These are phyloP conservation scores for Pluvialis apricaria DNA, from an alignment of 2,113 vertebrate genomes.

Conservation along the genomic window DNA sequence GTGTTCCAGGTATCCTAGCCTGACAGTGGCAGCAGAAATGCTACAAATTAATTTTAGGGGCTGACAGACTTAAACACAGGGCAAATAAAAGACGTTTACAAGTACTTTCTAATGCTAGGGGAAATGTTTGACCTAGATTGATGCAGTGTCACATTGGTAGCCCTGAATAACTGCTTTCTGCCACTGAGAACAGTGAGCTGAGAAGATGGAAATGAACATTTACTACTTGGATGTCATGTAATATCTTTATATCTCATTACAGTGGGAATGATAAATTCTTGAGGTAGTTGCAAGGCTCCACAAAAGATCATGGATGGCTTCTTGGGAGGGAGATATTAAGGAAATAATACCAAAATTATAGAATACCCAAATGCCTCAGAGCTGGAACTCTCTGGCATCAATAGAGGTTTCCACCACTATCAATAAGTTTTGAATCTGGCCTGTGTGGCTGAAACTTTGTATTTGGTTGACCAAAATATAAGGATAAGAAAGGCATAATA, in stretches of 20 bases:
- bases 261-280: background rate
- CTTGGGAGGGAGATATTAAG: background rate
- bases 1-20: background rate
- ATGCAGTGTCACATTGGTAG: background rate
- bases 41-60: background rate
- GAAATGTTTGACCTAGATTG: background rate
- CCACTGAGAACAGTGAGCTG: background rate
- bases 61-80: background rate
- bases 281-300: background rate
- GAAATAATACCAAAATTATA: background rate
- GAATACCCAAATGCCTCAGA: background rate
- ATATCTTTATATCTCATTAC: background rate
- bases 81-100: background rate
- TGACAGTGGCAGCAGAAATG: background rate
- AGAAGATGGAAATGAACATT: background rate
- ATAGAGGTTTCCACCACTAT: background rate
- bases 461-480: background rate
- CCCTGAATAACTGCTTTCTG: background rate
- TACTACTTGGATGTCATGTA: background rate
- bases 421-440: background rate
- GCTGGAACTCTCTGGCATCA: background rate
- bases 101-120: background rate
- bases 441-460: background rate
- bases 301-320: background rate
- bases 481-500: background rate